Evolutionary conservation across 2,888 invertebrate genomes (phyloP), one percentile per base, ranked within the genome.

Genomic region (Ptilodon capucinus): DNA sequence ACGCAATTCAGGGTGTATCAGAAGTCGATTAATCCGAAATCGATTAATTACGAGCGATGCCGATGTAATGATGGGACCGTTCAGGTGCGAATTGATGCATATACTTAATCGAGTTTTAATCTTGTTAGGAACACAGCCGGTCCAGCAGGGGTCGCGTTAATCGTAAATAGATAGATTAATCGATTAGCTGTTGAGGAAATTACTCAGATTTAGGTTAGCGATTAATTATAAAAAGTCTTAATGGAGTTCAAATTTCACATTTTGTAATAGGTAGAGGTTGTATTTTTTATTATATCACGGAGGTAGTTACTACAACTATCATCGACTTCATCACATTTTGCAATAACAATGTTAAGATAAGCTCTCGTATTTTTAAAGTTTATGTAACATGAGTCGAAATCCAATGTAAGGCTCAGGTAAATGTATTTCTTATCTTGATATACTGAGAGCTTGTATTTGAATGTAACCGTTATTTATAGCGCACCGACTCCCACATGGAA

Each of bases 161-260:
- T 76, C 71, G 70, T 74, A 75, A 68, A 58, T 76, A 77, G 81
- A 68, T 71, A 64, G 63, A 73, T 77, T 77, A 80, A 62, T 61
- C 64, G 60, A 67, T 64, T 56, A 58, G 60, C 55, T 55, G 51
- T 66, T 59, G 46, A 61, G 74, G 69, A 74, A 71, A 57, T 67
- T 54, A 72, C 60, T 60, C 49, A 43, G 59, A 76, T 71, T 66
- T 64, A 68, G 60, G 52, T 46, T 61, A 32, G 40, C 47, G 48
- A 30, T 46, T 48, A 43, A 42, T 53, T 57, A 56, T 42, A 45
- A 52, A 44, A 55, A 49, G 42, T 44, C n/a, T n/a, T n/a, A n/a
- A n/a, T n/a, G n/a, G n/a, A n/a, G n/a, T n/a, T n/a, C n/a, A n/a
- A n/a, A n/a, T n/a, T n/a, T n/a, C n/a, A 44, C 39, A 25, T 11